Percentiles rank a stretch among this genome's conserved stretches.
Conservation (phyloP, 92 coral and sea anemone species). For the Isaurus tuberculatus region DNA sequence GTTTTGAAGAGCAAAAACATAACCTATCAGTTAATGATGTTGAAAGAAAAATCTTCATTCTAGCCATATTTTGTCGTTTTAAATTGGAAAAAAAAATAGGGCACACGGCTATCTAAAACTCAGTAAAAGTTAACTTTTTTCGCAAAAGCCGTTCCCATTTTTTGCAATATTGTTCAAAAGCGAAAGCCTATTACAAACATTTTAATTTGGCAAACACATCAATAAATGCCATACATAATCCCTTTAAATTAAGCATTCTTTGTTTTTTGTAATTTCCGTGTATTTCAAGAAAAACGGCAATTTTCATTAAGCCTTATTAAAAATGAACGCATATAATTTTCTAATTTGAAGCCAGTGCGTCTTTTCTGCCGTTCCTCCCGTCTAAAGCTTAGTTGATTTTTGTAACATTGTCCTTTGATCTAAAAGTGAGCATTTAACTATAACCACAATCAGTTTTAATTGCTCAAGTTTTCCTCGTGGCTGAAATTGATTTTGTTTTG, state of each 20-base stretch:
- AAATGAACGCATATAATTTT: neutral
- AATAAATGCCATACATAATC: conserved; percentile 8
- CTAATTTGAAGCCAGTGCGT: neutral
- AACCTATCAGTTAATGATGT: neutral
- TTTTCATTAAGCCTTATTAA: conserved; percentile 8
- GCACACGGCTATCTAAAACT: neutral
- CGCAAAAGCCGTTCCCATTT: neutral
- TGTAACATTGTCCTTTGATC: neutral
- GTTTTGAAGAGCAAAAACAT: neutral
- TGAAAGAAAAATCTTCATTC: neutral
- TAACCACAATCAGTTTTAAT: neutral
- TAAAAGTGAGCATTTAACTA: neutral
- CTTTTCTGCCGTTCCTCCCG: neutral
- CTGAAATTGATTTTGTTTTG: neutral
- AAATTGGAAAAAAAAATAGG: neutral
- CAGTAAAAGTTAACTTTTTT: neutral
- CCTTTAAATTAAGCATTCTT: neutral
- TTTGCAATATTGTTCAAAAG: neutral
- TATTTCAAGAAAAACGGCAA: conserved; percentile 23
- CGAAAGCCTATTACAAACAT: neutral
- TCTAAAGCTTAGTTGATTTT: neutral
- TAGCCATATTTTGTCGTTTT: neutral
- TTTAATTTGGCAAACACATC: neutral
- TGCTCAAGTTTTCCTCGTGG: neutral
- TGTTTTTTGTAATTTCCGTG: conserved; percentile 21